phyloP scores from a whole-genome alignment of 2,888 invertebrate species.

The Nebria brevicollis region DNA sequence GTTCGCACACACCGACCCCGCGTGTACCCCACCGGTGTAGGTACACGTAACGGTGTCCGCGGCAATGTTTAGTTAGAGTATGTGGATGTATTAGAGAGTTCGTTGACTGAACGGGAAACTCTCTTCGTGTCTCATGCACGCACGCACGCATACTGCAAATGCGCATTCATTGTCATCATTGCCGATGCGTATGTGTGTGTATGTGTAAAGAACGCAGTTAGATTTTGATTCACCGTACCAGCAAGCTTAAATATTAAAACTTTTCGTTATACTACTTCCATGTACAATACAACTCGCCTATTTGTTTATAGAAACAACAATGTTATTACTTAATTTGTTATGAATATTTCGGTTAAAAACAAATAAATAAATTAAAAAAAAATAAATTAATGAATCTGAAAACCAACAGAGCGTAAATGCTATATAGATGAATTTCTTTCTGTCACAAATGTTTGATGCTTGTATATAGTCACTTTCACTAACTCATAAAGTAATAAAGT shows the following conservation, averaged over 20 bases:
- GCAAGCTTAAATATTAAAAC: neutral
- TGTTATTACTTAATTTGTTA: too few relatives aligned
- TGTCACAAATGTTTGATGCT: too few relatives aligned
- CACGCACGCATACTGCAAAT: constrained; percentile 21
- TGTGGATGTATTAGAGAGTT: constrained; percentile 12
- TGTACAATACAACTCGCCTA: neutral
- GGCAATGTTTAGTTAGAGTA: constrained; percentile 4
- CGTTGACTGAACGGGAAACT: constrained; percentile 40
- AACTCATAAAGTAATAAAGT: neutral
- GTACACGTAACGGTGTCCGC: constrained; percentile 55
- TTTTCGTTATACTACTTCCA: neutral
- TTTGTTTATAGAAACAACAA: too few relatives aligned
- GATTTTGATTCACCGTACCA: neutral
- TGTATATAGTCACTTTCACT: neutral
- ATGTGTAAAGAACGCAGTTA: neutral
- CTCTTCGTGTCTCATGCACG: constrained; percentile 36
- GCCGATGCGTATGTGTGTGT: neutral
- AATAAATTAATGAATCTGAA: too few relatives aligned
- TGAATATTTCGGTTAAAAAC: too few relatives aligned
- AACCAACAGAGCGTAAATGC: neutral
- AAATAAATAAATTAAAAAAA: too few relatives aligned
- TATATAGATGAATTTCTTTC: neutral
- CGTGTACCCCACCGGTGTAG: constrained; percentile 38
- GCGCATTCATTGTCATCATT: neutral
- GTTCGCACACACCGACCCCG: constrained; percentile 20